Base-by-base conservation (phyloP, 2,113 vertebrate genomes). In the Phyllostomus discolor region DNA sequence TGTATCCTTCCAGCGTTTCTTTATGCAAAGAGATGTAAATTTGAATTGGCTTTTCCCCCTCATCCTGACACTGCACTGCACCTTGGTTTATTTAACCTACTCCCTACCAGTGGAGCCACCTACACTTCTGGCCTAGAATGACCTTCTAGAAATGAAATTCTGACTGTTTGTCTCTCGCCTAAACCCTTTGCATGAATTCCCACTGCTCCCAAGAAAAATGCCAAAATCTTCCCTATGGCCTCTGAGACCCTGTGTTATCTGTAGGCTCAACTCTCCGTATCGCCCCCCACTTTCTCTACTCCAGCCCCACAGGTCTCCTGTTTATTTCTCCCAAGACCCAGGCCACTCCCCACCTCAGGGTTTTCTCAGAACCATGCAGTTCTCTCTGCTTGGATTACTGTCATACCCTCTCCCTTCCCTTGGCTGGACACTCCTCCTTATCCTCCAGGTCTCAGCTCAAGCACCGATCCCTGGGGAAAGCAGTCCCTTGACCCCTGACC, bases 121-220 rank as follows among this genome's bases (percentile, higher is more conserved):
- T 70, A 52, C n/a, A 57, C 73, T 48, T 62, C 90, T 38, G 70
- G 48, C 78, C 92, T 84, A 43, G 3, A 57, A 43, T 33, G 76
- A 80, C 70, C 76, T 94, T 76, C 41, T 31, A 67, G 35, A 94
- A 94, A 38, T 35, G 54, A 73, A 90, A 90, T 24, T 43, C 46
- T 19, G 59, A 20, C 52, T 48, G 64, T 24, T 33, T 59, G 17
- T 46, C 67, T 92, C 66, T 70, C 8, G 1, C 41, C 59, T 57
- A 12, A 7, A 38, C 24, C n/a, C 41, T 16, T 83, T 38, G 11
- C 15, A 31, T 7, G 4, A 57, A 54, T 78, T 43, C 70, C 50
- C 38, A 43, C 7, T 0, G n/a, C 46, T 86, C 33, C 66, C 35
- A 64, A 85, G 50, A 54, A 81, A 96, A 95, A 62, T 1, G 0